Percentiles rank a stretch among this genome's conserved stretches.
Conservation (phyloP, 2,797 vertebrate species). For the Pangasius djambal region DNA sequence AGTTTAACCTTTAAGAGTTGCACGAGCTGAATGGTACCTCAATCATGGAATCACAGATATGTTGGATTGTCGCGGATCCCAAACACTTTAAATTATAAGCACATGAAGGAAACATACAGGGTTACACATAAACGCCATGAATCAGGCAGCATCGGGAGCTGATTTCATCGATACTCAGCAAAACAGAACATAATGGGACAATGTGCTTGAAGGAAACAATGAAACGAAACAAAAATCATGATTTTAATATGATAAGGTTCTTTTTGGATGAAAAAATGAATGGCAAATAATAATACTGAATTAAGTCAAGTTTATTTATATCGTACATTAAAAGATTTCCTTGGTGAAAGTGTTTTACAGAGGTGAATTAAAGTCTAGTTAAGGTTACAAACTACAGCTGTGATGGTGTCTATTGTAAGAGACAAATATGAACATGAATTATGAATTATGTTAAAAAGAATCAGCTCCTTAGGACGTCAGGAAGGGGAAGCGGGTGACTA, state of each 20-base stretch:
- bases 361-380: background rate
- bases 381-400: background rate
- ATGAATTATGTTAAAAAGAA: background rate
- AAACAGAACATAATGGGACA: background rate
- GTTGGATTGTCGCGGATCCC: background rate
- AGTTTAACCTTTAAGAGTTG: background rate
- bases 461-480: background rate
- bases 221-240: background rate
- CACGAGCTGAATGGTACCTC: background rate
- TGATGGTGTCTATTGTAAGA: background rate
- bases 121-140: background rate
- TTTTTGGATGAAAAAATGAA: too few relatives aligned
- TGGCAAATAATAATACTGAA: too few relatives aligned
- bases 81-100: background rate
- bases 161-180: background rate
- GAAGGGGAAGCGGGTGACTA: background rate
- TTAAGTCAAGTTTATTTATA: background rate
- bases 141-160: background rate
- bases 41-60: background rate
- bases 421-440: background rate
- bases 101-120: background rate
- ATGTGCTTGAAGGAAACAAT: background rate
- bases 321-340: background rate
- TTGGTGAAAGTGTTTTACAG: too few relatives aligned
- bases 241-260: background rate